Evolutionary conservation across 2,797 vertebrate species (phyloP), one percentile per base, ranked within the genome.

Genomic region (Linurgus olivaceus): DNA sequence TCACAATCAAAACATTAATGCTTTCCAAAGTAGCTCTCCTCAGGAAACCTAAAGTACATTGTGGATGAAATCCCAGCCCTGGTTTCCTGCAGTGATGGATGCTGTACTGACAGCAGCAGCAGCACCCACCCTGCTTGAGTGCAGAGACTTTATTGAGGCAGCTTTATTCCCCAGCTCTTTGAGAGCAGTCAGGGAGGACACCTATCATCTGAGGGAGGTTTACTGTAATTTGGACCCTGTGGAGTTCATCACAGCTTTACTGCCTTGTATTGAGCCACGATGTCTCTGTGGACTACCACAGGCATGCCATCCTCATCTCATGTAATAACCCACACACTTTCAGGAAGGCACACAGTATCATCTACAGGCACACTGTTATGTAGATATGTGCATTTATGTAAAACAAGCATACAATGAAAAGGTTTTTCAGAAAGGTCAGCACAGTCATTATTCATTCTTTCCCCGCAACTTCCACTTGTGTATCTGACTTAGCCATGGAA

Each of bases 1-100:
- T 91, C 63, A 52, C 29, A 61, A 81, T 61, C 86, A 57, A 26
- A 76, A 87, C 45, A 33, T 17, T 51, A 82, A 85, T 61, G 52
- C 19, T 77, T 85, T 74, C 44, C 71, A 76, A 87, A 87, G 66
- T 3, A 70, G 33, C 40, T 83, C 68, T 86, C 75, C 40, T 61
- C 42, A 77, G 78, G 75, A 93, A 87, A 54, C 35, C 48, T 28
- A 23, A 37, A 70, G 58, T 12, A 57, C 16, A n/a, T 74, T 80
- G 58, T 0, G 0, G 59, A 45, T 89, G 28, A 70, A 88, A 82
- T 67, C 59, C 28, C 52, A 66, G 48, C 15, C 37, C 26, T 0
- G 1, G 21, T 17, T 92, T 66, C 84, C 81, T 50, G 67, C 67
- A 33, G 52, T 11, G 37, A 48, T 35, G 65, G 73, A 63, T 57